Evolutionary conservation across 2,888 invertebrate genomes (phyloP).

Genomic region (Euzetes globulus): DNA sequence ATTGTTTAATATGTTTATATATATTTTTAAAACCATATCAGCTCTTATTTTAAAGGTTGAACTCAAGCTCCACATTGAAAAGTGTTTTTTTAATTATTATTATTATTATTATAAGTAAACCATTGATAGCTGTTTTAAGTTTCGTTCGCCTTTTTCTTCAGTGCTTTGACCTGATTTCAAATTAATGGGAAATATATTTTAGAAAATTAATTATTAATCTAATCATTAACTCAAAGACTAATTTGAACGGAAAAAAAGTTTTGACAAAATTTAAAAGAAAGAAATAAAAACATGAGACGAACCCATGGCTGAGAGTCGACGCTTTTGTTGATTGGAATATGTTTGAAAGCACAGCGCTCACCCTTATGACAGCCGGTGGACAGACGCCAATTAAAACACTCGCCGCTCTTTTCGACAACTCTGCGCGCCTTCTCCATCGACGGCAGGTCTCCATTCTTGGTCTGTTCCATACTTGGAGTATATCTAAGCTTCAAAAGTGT

Average conservation of each 20-base stretch:
- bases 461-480: conserved; percentile 36
- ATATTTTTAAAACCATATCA: too few relatives aligned
- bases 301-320: conserved; percentile 36
- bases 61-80: not conserved
- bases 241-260: not conserved
- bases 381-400: conserved; percentile 35
- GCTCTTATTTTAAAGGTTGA: not conserved
- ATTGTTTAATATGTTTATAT: too few relatives aligned
- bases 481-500: conserved; percentile 33
- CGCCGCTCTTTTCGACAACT: conserved; percentile 32
- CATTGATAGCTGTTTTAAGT: conserved; percentile 12
- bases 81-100: not conserved
- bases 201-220: not conserved
- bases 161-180: conserved; percentile 32
- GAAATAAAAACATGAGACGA: conserved; percentile 3
- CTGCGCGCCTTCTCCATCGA: conserved; percentile 31
- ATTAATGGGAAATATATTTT: not conserved
- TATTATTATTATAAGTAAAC: conserved; percentile 10
- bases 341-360: conserved; percentile 27
- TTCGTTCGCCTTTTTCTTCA: conserved; percentile 34
- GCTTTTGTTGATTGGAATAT: conserved; percentile 30
- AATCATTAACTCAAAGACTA: not conserved
- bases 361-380: conserved; percentile 34
- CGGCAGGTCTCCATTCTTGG: conserved; percentile 29
- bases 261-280: not conserved